Conservation (phyloP, 2,797 vertebrate species). For the Pseudochaenichthys georgianus region DNA sequence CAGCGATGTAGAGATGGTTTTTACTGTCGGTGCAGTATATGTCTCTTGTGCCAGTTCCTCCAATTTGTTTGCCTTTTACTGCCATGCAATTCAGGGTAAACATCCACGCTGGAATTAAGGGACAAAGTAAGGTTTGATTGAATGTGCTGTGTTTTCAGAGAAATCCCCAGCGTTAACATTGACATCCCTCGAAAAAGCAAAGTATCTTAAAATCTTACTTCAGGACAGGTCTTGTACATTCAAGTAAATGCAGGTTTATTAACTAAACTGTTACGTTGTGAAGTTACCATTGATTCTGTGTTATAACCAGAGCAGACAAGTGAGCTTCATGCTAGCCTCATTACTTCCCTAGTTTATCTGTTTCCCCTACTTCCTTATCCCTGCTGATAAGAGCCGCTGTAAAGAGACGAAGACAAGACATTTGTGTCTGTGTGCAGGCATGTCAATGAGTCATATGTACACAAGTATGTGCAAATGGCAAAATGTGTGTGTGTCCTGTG, state of each 20-base stretch:
- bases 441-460: constrained; percentile 46
- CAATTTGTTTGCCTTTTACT: no score
- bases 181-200: not conserved
- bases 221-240: not conserved
- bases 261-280: not conserved
- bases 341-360: constrained; percentile 40
- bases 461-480: constrained; percentile 35
- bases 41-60: no score
- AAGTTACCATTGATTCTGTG: not conserved
- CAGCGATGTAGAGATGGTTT: no score
- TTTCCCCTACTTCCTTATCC: constrained; percentile 51
- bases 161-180: no score
- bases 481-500: constrained; percentile 29
- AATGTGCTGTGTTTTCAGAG: no score
- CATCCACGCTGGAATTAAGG: no score
- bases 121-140: no score
- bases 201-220: not conserved
- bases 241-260: not conserved
- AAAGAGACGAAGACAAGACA: constrained; percentile 57
- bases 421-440: constrained; percentile 38
- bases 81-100: no score
- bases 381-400: constrained; percentile 55
- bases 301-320: not conserved
- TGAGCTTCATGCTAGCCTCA: constrained; percentile 11
- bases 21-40: no score